Evolutionary conservation across 2,113 vertebrate genomes (phyloP), one percentile per base, ranked within the genome.

Genomic region (Dermatemys mawii): DNA sequence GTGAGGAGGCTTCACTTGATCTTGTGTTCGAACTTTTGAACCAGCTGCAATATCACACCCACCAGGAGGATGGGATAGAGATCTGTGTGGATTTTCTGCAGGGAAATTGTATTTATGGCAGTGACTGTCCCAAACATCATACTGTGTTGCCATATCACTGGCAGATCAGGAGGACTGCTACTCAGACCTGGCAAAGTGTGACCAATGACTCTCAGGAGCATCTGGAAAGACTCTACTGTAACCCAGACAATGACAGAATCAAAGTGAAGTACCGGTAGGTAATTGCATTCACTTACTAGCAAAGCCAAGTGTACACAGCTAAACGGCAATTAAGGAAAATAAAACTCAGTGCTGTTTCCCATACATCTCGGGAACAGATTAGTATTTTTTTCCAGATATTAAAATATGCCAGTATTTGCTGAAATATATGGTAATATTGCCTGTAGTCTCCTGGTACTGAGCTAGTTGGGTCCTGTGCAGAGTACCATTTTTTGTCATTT

Each of bases 201-300:
- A 98, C 98, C 73, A 99, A 99, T 78, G 99, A 99, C 91, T 98
- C 99, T 83, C 99, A 99, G 98, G 99, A 99, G 96, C 99, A 99
- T 96, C 98, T 99, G 98, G 99, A 99, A 97, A 98, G 99, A 96
- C 99, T 99, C 81, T 99, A 99, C 97, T 99, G 99, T 98, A 99
- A 99, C 97, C 99, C 99, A 35, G 99, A 99, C 98, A 99, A 99
- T 50, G 99, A 99, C 70, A 98, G 99, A 95, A 98, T 99, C 98
- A 98, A 98, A 97, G 98, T 99, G 95, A 99, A 99, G 86, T 99
- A 99, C 93, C 97, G 99, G 99, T 99, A 98, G 98, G 99, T 99
- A 93, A 48, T 54, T 57, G 14, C 21, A 11, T 96, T 90, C 38
- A 38, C 48, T 81, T 44, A 19, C 50, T 73, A 8, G 81, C 57